Conservation (phyloP, 2,797 vertebrate genomes). For the Philypnodon macrostomus region DNA sequence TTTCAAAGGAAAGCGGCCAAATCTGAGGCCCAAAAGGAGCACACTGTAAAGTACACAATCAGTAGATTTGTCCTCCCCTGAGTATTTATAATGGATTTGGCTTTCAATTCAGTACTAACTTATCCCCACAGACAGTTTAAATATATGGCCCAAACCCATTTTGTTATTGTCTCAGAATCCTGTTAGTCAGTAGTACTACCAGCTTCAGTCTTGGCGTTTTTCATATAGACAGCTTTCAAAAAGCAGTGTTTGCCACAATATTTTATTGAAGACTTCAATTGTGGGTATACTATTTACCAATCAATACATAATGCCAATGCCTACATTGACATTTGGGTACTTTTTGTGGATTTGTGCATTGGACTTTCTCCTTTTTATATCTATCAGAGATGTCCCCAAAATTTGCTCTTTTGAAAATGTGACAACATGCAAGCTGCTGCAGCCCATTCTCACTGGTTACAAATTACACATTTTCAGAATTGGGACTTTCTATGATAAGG, state of each 20-base stretch:
- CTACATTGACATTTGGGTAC: too few relatives aligned
- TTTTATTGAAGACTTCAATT: not conserved
- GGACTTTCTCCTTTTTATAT: too few relatives aligned
- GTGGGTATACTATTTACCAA: not conserved
- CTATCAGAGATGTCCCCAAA: too few relatives aligned
- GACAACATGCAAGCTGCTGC: too few relatives aligned
- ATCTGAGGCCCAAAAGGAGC: slow-evolving; percentile 23
- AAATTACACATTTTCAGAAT: not conserved
- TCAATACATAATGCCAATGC: too few relatives aligned
- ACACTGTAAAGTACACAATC: slow-evolving; percentile 48
- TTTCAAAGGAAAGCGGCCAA: slow-evolving; percentile 26
- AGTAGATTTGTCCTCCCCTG: slow-evolving; percentile 44
- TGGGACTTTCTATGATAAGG: not conserved
- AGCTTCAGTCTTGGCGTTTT: not conserved
- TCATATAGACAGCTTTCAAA: not conserved
- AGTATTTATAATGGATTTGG: slow-evolving; percentile 49
- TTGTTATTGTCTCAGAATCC: slow-evolving; percentile 22
- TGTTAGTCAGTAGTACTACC: slow-evolving; percentile 21
- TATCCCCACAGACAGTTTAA: slow-evolving; percentile 31
- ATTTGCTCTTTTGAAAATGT: not conserved
- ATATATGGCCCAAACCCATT: slow-evolving; percentile 30
- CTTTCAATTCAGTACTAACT: slow-evolving; percentile 40
- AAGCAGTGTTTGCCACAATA: slow-evolving; percentile 1
- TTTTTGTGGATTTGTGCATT: too few relatives aligned
- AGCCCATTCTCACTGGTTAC: too few relatives aligned